Evolutionary conservation across 2,113 vertebrate genomes (phyloP).

Genomic region (Oophaga pumilio): DNA sequence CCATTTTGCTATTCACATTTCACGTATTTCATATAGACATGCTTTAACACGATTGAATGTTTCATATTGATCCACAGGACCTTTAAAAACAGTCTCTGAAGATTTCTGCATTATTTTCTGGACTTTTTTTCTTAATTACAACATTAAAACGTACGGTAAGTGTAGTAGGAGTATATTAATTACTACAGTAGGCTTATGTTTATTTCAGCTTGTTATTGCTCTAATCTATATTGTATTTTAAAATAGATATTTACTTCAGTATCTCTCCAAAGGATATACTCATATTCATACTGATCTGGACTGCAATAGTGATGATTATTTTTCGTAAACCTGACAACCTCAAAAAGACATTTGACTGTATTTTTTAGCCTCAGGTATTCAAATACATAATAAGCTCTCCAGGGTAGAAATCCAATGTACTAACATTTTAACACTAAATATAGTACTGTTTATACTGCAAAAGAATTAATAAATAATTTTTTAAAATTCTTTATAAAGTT

Average conservation of each 20-base stretch:
- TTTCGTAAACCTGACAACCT: conserved; percentile 42
- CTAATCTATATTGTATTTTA: not conserved
- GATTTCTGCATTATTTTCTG: no score
- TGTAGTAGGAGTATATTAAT: not conserved
- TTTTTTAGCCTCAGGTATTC: conserved; percentile 51
- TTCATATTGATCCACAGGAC: no score
- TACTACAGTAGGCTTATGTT: not conserved
- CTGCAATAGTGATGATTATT: conserved; percentile 25
- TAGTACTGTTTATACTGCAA: conserved; percentile 33
- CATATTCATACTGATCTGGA: not conserved
- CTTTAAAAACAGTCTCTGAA: no score
- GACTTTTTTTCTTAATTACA: no score
- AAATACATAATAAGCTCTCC: conserved; percentile 53
- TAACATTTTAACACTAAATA: conserved; percentile 39
- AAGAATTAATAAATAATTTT: conserved; percentile 44
- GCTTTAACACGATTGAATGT: no score
- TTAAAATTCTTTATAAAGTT: conserved; percentile 47
- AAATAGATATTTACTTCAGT: not conserved
- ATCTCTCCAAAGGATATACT: not conserved
- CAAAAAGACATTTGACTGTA: conserved; percentile 40
- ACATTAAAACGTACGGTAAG: no score
- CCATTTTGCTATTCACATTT: no score
- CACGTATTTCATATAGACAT: no score
- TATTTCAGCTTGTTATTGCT: not conserved
- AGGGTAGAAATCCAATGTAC: conserved; percentile 50